phyloP scores from a whole-genome alignment of 2,113 vertebrate species.

The Panthera uncia region DNA sequence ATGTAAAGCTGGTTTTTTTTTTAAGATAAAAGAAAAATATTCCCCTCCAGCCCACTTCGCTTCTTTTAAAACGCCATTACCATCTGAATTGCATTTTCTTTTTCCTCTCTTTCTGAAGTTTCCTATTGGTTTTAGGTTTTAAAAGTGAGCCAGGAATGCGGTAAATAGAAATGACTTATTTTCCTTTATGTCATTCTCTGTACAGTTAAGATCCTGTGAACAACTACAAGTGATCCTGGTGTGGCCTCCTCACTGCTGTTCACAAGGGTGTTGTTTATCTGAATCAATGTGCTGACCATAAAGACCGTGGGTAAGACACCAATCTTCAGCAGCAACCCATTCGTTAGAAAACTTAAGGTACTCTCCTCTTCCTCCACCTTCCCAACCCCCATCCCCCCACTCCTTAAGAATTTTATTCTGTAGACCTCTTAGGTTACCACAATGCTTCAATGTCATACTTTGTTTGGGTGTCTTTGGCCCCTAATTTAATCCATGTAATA shows the following conservation, averaged over 20 bases:
- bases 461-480: background rate
- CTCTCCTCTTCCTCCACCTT: background rate
- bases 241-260: background rate
- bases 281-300: background rate
- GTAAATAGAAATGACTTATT: constrained; percentile 43
- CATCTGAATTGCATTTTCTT: background rate
- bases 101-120: constrained; percentile 16
- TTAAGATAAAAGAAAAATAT: constrained; percentile 54
- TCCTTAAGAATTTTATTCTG: background rate
- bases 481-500: background rate
- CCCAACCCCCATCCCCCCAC: too few species aligned
- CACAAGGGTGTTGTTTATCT: background rate
- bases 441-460: background rate
- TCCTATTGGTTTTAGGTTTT: constrained; percentile 47
- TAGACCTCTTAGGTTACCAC: background rate
- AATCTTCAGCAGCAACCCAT: background rate
- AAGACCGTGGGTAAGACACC: background rate
- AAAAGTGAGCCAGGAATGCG: background rate
- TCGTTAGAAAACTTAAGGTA: background rate
- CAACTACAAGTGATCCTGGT: background rate
- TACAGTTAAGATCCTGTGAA: background rate
- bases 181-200: constrained; percentile 8
- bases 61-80: constrained; percentile 30
- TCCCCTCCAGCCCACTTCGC: constrained; percentile 57
- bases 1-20: constrained; percentile 42